Percentiles rank a stretch among this genome's conserved stretches.
These are phyloP conservation scores for Echinometra lucunter DNA, from an alignment of 53 echinoderm and acorn worm species.

Conservation along the genomic window DNA sequence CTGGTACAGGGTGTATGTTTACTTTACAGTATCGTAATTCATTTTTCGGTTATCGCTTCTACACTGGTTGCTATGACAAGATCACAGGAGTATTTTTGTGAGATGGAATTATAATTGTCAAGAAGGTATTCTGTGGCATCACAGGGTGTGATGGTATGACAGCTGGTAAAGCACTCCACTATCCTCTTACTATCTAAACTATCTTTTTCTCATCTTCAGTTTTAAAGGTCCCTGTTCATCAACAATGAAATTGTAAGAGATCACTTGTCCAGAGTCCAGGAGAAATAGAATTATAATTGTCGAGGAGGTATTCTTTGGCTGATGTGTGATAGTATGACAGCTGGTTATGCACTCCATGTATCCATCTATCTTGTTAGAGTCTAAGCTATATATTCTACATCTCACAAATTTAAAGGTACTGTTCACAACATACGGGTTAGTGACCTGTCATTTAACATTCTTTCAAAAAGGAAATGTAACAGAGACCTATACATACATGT, in stretches of 20 bases:
- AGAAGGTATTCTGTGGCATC: background rate
- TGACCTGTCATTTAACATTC: no score
- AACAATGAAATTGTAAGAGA: no score
- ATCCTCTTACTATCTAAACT: background rate
- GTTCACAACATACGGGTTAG: no score
- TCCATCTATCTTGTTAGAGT: background rate
- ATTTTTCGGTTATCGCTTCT: background rate
- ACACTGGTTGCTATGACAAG: constrained; percentile 3
- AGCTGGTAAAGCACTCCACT: background rate
- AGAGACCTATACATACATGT: no score
- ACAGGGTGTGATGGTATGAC: constrained; percentile 8
- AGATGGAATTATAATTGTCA: constrained; percentile 3
- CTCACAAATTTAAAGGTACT: background rate
- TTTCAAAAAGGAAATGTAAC: background rate
- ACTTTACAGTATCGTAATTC: background rate
- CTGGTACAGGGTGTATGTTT: background rate
- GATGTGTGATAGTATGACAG: background rate
- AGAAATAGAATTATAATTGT: constrained; percentile 8
- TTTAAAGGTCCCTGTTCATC: background rate
- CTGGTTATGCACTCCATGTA: background rate
- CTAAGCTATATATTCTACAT: background rate
- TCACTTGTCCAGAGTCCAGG: no score
- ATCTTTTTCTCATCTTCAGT: background rate
- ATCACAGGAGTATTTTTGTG: background rate
- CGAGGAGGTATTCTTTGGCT: background rate